phyloP scores from a whole-genome alignment of 1,140 invertebrate species.

The Ericerus pela region DNA sequence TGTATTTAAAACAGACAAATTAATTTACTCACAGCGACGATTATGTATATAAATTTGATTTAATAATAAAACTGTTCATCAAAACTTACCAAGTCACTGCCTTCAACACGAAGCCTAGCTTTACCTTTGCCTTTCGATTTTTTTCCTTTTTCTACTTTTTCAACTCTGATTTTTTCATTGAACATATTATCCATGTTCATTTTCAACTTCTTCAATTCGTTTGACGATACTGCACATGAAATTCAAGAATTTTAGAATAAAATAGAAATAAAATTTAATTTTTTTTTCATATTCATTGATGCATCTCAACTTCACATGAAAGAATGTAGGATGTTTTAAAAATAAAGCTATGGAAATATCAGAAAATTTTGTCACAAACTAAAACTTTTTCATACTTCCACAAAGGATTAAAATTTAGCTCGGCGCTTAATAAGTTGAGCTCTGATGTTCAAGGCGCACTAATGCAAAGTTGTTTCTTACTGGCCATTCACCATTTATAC shows the following conservation, averaged over 20 bases:
- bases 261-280: no score
- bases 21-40: no score
- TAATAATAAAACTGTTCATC: slow-evolving; percentile 4
- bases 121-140: slow-evolving; percentile 52
- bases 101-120: slow-evolving; percentile 58
- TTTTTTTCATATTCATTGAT: no score
- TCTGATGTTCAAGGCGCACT: no score
- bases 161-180: slow-evolving; percentile 62
- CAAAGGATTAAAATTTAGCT: no score
- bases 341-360: neutral
- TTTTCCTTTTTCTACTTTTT: slow-evolving; percentile 38
- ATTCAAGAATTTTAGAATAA: slow-evolving; percentile 19
- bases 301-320: no score
- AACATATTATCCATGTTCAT: slow-evolving; percentile 58
- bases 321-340: no score
- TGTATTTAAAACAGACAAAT: slow-evolving; percentile 28
- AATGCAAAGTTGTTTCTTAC: no score
- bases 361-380: neutral
- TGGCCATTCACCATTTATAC: no score
- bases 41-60: slow-evolving; percentile 1
- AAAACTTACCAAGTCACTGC: slow-evolving; percentile 49
- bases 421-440: no score
- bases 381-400: no score
- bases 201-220: slow-evolving; percentile 66
- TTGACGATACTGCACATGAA: slow-evolving; percentile 44